Evolutionary conservation across 1,140 invertebrate species (phyloP).

Genomic region (Leucophenga varia): DNA sequence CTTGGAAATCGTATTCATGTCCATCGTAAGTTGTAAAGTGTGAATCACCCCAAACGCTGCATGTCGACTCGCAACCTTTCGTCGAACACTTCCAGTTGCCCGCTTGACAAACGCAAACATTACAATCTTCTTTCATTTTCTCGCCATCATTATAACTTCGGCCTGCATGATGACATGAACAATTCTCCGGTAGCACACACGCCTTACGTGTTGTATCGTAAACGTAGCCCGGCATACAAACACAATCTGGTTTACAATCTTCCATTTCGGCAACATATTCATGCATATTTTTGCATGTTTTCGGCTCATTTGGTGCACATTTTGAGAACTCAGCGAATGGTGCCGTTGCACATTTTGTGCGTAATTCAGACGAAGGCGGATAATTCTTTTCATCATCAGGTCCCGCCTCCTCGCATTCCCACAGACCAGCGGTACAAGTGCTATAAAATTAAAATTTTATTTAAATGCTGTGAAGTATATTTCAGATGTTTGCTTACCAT

Average conservation of each 20-base stretch:
- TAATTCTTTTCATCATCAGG: constrained; percentile 64
- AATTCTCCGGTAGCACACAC: constrained; percentile 71
- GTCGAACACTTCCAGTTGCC: constrained; percentile 72
- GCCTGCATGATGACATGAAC: constrained; percentile 89
- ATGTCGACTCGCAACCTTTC: constrained; percentile 70
- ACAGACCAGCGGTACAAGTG: constrained; percentile 71
- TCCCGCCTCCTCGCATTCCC: constrained; percentile 71
- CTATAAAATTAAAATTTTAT: constrained; percentile 53
- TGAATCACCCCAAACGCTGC: constrained; percentile 81
- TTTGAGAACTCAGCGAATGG: constrained; percentile 72
- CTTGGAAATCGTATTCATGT: constrained; percentile 82
- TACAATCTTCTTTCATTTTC: constrained; percentile 77
- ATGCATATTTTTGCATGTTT: constrained; percentile 85
- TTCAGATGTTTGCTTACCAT: constrained; percentile 67
- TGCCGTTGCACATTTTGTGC: constrained; percentile 62
- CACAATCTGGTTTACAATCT: constrained; percentile 74
- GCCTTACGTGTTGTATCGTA: constrained; percentile 66
- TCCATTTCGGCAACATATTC: constrained; percentile 57
- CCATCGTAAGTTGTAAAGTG: constrained; percentile 88
- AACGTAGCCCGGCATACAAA: constrained; percentile 75
- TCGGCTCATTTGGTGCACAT: constrained; percentile 72
- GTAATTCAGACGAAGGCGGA: constrained; percentile 63
- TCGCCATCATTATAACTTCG: constrained; percentile 77
- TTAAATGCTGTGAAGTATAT: constrained; percentile 2
- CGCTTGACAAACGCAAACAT: constrained; percentile 69